Conservation (phyloP, 2,113 vertebrate species). For the Psilopsiagon aymara region DNA sequence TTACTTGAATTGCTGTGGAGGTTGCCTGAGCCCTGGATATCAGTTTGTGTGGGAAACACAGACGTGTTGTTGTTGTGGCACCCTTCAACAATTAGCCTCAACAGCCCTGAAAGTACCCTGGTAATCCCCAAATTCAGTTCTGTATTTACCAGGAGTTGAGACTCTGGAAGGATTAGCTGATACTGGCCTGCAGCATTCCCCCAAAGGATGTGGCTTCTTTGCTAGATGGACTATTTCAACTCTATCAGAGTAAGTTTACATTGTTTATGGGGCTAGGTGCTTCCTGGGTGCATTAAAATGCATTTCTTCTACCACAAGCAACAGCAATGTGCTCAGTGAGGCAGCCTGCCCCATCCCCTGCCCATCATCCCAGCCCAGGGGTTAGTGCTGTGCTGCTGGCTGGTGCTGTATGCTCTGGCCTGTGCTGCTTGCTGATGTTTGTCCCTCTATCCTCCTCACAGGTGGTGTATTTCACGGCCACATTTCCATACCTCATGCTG, state of each 20-base stretch:
- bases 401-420: accelerated
- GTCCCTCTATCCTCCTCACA: constrained; percentile 28
- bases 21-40: constrained; percentile 17
- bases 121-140: constrained; percentile 29
- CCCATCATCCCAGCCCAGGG: accelerated
- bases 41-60: constrained; percentile 31
- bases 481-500: constrained; percentile 94
- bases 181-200: not conserved
- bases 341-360: not conserved
- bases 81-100: constrained; percentile 22
- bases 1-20: not conserved
- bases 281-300: not conserved
- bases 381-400: accelerated
- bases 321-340: not conserved
- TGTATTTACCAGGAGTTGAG: constrained; percentile 38
- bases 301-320: not conserved
- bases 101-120: constrained; percentile 17
- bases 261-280: not conserved
- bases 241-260: not conserved
- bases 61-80: constrained; percentile 5
- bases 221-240: constrained; percentile 24
- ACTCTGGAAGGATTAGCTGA: constrained; percentile 55
- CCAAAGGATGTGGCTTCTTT: constrained; percentile 14
- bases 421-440: accelerated
- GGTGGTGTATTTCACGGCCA: constrained; percentile 95